Base-by-base conservation (phyloP, 2,113 vertebrate species). In the Regulus satrapa region DNA sequence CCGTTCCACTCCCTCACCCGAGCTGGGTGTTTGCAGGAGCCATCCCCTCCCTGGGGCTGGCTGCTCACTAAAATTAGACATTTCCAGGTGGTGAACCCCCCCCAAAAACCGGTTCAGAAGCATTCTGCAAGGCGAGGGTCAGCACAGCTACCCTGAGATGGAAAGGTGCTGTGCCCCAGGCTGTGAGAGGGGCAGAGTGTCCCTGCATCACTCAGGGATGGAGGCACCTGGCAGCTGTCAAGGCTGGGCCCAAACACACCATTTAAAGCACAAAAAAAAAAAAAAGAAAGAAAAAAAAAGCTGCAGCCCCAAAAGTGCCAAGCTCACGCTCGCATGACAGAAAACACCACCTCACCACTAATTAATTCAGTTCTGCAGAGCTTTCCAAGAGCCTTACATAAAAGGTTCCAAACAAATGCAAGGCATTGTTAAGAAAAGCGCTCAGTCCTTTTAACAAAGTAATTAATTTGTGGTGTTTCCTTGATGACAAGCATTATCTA, bases 401-500 rank as follows among this genome's bases (percentile, higher is more conserved):
- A 94, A 93, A 95, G 62, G 58, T n/a, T 79, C 82, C 78, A 75
- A 66, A 79, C 20, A 86, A 96, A 88, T 9, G 61, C 54, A 43
- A 85, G 81, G 79, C 88, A 25, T 76, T 91, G 74, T 91, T 91
- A 80, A 89, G 79, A 59, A 85, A 96, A 88, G n/a, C 2, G 6
- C 55, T 95, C 51, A 12, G 76, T 24, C 92, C 73, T 92, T 80
- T 58, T 43, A 9, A 71, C 67, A 76, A 78, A 96, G 91, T 89
- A 95, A 97, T 96, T 96, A 95, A 94, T 95, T 76, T 76, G 92
- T 34, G 68, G 41, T 31, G 80, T 86, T 97, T 88, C 69, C 90
- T 94, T 94, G 81, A 93, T 95, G 96, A 94, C 90, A 84, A 94
- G 79, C 85, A 88, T 55, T 94, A 87, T 94, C 94, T 96, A 69